Evolutionary conservation across 2,888 invertebrate genomes (phyloP), one percentile per base, ranked within the genome.

Genomic region (Ectemnius cavifrons): DNA sequence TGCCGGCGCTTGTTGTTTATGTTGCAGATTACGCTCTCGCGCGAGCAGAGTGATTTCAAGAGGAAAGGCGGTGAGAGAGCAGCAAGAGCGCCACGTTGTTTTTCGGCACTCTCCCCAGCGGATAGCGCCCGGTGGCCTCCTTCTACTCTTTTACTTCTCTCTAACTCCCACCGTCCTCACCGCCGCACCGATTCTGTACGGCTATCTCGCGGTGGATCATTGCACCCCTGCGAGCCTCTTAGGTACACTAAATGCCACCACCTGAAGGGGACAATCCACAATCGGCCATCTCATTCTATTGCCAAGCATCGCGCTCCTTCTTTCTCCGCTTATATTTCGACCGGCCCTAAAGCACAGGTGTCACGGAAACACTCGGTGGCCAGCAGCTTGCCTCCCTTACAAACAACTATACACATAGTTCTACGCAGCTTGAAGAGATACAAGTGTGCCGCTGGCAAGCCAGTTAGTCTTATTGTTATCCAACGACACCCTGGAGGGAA

Each of bases 191-290:
- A 88, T 84, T 86, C 84, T 88, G 85, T 82, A 82, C 49, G 49
- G 75, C 66, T 86, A 87, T 89, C 86, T 85, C 79, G 70, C 70
- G 74, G 77, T 77, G 82, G 84, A 89, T 87, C 87, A 88, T 86
- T 88, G 86, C 86, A 87, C 88, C 86, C 86, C 84, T 85, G 87
- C 80, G 87, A 84, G 84, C 71, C 89, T 89, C 89, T 89, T 87
- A 88, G 85, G 86, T 89, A 86, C 86, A 86, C 87, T 88, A 88
- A 89, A 88, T 78, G 73, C 62, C 65, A 62, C 56, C 18, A 63
- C 70, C 57, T 11, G 46, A 46, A 70, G 37, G 66, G 67, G 73
- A 62, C n/a, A 52, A 52, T 14, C 52, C 52, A 52, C n/a, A 52
- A 52, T 4, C 52, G 16, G n/a, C 16, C 16, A 13, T 52, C 14